Base-by-base conservation (phyloP, 2,113 vertebrate species). In the Tautogolabrus adspersus region DNA sequence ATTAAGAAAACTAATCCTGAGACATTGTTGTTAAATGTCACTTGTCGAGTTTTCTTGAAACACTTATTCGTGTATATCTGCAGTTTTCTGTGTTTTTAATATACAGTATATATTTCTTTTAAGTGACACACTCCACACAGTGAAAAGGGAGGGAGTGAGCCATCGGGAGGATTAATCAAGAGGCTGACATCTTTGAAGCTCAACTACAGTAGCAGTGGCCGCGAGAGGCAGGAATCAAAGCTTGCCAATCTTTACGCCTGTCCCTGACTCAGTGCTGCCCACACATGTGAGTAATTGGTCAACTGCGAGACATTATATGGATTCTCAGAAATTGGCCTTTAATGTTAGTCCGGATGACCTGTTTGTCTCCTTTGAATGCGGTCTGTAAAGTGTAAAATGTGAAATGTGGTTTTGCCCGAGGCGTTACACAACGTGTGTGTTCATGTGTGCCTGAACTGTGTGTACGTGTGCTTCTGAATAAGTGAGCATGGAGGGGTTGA, bases 211-310 rank as follows among this genome's bases (percentile, higher is more conserved):
- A 37, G 44, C 18, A 23, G 44, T 26, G 16, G 49, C 77, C 57
- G 58, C 47, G 38, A 83, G 65, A 83, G 66, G 40, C 68, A 52
- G 34, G 11, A 64, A 65, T 82, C 64, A 73, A 68, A 78, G 58
- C 73, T 37, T 56, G 47, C 42, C 60, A 61, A 21, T 81, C 15
- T 64, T 61, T 22, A 22, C 22, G 54, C 19, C 11, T 23, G 46
- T 58, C 26, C 15, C 34, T 13, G 44, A 49, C 30, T 69, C 67
- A 42, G 37, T 46, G 37, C 73, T 67, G 59, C 42, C 38, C 44
- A 79, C 75, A 81, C 40, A 77, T 56, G 73, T 72, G 79, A 21
- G 57, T 75, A 84, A 79, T 76, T 82, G 65, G 49, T 82, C 65
- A 81, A 86, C 84, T 57, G 37, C 37, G 22, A 8, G 44, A 57